Conservation (phyloP, 2,797 vertebrate species). For the Antrozous pallidus region DNA sequence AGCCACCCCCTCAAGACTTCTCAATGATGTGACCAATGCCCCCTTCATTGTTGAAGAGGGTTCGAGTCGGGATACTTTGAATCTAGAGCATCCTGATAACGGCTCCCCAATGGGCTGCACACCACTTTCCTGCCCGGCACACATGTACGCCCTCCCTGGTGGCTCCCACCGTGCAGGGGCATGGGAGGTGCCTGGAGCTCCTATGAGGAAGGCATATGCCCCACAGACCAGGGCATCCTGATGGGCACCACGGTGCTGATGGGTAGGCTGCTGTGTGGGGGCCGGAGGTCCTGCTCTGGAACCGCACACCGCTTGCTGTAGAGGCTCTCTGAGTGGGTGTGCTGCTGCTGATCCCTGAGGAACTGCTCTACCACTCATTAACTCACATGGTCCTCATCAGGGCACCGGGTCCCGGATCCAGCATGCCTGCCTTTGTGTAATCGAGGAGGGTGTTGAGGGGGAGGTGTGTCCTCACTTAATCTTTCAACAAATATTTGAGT, state of each 20-base stretch:
- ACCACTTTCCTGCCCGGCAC: neutral
- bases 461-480: neutral
- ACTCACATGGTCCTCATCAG: neutral
- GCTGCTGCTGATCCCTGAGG: neutral
- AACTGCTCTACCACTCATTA: no score
- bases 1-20: neutral
- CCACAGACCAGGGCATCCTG: neutral
- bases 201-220: neutral
- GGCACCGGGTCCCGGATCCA: neutral
- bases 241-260: neutral
- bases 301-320: neutral
- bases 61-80: neutral
- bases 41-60: neutral
- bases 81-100: neutral
- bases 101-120: accelerated
- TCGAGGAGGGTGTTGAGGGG: accelerated
- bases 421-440: neutral
- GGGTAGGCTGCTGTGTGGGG: no score
- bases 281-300: neutral
- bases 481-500: neutral
- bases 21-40: neutral
- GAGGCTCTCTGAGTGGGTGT: no score
- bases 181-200: neutral
- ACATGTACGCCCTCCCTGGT: neutral
- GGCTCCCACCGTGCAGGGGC: neutral